Percentiles rank a stretch among this genome's conserved stretches.
phyloP scores from a whole-genome alignment of 2,888 invertebrate species.

The Steromphala cineraria region DNA sequence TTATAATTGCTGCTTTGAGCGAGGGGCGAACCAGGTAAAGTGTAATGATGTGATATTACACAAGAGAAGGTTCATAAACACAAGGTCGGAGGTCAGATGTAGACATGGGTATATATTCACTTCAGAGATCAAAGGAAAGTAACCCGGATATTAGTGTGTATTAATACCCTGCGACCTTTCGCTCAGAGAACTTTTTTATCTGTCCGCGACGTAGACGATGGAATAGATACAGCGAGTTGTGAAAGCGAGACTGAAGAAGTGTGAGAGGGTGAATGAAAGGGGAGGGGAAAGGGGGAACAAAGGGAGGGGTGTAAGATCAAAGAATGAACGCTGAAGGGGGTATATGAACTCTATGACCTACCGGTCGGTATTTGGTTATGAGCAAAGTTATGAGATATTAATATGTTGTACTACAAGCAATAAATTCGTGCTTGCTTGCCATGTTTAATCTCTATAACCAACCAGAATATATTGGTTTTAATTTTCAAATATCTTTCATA shows the following conservation, averaged over 20 bases:
- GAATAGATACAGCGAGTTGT: not conserved
- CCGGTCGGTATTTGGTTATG: not conserved
- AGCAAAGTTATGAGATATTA: too few species aligned
- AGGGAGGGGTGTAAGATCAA: not conserved
- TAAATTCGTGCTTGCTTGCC: not conserved
- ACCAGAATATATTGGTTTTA: too few species aligned
- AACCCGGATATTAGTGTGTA: constrained; percentile 9
- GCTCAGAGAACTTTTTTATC: not conserved
- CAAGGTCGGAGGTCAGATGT: not conserved
- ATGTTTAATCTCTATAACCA: not conserved
- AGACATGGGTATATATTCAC: not conserved
- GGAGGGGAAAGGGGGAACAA: not conserved
- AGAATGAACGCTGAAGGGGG: not conserved
- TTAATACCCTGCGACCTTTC: constrained; percentile 8
- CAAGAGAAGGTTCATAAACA: too few species aligned
- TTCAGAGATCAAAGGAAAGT: constrained; percentile 2
- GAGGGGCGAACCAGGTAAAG: too few species aligned
- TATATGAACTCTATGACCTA: not conserved
- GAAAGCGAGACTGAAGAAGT: not conserved
- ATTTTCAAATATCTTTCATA: too few species aligned
- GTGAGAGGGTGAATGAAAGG: not conserved
- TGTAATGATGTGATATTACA: too few species aligned
- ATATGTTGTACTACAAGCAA: not conserved
- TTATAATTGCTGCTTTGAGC: too few species aligned
- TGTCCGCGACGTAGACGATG: not conserved